phyloP scores from a whole-genome alignment of 1,140 invertebrate genomes.

The Aphelinus certus region DNA sequence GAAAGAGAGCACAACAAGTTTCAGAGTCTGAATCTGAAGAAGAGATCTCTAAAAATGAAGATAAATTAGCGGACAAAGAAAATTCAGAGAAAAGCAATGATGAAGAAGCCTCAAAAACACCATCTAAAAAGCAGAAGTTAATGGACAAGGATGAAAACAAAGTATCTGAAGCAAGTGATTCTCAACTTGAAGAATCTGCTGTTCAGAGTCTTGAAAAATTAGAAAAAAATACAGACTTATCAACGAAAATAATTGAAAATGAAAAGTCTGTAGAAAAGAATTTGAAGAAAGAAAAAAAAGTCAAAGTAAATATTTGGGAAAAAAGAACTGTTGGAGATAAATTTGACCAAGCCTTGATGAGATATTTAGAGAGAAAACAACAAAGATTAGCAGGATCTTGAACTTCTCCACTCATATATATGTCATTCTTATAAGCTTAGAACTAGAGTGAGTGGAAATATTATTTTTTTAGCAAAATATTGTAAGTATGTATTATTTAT shows the following conservation, averaged over 20 bases:
- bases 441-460: not conserved
- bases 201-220: too few species aligned
- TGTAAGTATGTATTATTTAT: conserved; percentile 3
- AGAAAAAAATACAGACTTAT: too few species aligned
- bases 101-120: conserved; percentile 38
- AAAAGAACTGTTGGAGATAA: conserved; percentile 84
- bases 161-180: conserved; percentile 51
- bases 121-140: conserved; percentile 18
- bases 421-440: too few species aligned
- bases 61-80: not conserved
- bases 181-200: conserved; percentile 26
- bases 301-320: conserved; percentile 79
- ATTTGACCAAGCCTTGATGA: conserved; percentile 81
- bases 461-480: not conserved
- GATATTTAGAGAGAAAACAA: conserved; percentile 83
- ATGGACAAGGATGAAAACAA: conserved; percentile 39
- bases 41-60: conserved; percentile 9
- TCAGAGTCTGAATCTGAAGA: conserved; percentile 31
- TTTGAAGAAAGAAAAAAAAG: conserved; percentile 13
- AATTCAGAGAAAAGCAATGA: conserved; percentile 24
- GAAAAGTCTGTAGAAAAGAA: not conserved
- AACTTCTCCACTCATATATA: too few species aligned
- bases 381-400: conserved; percentile 53
- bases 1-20: conserved; percentile 21
- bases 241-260: not conserved